Percentiles rank a stretch among this genome's conserved stretches.
phyloP scores from a whole-genome alignment of 2,797 vertebrate genomes.

The Gymnodraco acuticeps region DNA sequence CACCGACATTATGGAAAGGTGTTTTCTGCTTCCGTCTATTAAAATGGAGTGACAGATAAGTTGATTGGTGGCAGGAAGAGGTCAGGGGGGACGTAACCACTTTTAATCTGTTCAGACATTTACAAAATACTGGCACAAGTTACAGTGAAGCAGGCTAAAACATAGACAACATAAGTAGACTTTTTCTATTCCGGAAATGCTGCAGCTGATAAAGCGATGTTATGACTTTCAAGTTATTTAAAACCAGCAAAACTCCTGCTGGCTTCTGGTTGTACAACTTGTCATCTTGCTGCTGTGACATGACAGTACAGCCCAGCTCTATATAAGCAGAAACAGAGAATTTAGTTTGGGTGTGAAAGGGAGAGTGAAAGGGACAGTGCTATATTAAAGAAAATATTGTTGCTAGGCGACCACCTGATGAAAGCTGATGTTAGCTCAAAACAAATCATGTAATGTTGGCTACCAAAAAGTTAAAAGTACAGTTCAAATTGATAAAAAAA shows the following conservation, averaged over 20 bases:
- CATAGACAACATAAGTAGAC: background rate
- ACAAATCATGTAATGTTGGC: no score
- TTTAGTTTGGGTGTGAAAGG: no score
- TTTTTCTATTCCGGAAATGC: background rate
- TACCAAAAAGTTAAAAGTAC: no score
- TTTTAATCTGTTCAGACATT: conserved; percentile 4
- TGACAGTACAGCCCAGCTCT: background rate
- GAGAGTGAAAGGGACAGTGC: no score
- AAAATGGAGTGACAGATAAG: conserved; percentile 14
- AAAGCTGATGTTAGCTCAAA: no score
- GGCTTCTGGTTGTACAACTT: background rate
- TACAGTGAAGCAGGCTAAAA: background rate
- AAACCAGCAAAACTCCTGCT: background rate
- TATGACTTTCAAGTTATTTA: background rate
- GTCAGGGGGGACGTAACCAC: conserved; percentile 6
- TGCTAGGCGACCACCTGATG: no score
- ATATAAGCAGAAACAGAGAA: no score
- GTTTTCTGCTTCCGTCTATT: conserved; percentile 15
- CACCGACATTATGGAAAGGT: no score
- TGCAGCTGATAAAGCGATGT: background rate
- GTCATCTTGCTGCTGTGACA: background rate
- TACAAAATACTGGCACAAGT: background rate
- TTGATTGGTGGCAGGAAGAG: conserved; percentile 6
- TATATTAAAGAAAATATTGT: no score
- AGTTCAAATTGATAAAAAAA: no score